phyloP scores from a whole-genome alignment of 1,140 invertebrate species.

The Paraescarpia echinospica region DNA sequence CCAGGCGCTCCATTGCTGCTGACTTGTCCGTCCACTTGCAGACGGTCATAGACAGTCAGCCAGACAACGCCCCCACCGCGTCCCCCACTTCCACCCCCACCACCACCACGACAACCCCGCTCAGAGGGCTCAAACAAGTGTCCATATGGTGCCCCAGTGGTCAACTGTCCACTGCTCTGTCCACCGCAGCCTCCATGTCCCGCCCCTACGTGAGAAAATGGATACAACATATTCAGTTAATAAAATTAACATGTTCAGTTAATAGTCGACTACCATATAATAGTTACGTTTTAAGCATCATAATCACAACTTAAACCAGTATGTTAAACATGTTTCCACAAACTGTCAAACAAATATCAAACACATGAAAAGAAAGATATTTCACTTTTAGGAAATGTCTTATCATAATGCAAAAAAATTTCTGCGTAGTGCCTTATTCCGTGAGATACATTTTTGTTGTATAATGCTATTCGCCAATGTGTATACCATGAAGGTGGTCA shows the following conservation, averaged over 20 bases:
- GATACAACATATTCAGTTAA: no score
- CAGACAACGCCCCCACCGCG: constrained; percentile 38
- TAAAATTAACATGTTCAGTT: no score
- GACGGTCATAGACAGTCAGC: constrained; percentile 33
- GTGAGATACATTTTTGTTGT: no score
- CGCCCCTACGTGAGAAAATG: constrained; percentile 33
- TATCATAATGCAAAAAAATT: neutral
- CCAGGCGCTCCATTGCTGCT: constrained; percentile 38
- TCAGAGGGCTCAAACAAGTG: constrained; percentile 38
- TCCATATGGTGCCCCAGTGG: constrained; percentile 37
- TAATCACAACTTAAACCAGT: no score
- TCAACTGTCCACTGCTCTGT: constrained; percentile 26
- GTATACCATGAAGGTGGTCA: no score
- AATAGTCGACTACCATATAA: no score
- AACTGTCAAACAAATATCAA: neutral
- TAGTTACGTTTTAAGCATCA: no score
- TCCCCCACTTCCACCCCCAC: constrained; percentile 21
- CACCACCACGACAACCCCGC: constrained; percentile 35
- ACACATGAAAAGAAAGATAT: neutral
- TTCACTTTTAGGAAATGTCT: neutral
- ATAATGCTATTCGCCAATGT: no score
- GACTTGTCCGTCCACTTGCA: constrained; percentile 43
- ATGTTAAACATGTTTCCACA: neutral
- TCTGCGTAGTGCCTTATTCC: no score
- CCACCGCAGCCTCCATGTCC: constrained; percentile 47